A percentile compares a stretch with the other conserved stretches of the same genome.
Conservation (phyloP, 1,140 invertebrate species). For the Odontomachus brunneus region DNA sequence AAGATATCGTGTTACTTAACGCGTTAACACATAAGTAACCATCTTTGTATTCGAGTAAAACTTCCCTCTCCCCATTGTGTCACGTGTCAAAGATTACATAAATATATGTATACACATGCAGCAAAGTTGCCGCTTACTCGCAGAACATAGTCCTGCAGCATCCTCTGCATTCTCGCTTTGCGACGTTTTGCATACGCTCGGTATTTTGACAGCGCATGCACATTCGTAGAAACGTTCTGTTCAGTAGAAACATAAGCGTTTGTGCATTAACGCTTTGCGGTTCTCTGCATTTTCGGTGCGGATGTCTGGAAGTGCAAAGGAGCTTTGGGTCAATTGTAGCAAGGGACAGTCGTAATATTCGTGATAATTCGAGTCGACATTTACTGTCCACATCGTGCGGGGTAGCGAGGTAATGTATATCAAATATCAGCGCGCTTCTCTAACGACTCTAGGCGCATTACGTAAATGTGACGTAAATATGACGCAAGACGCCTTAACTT, state of each 20-base stretch:
- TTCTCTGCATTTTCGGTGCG: constrained; percentile 34
- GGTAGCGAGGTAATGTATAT: background rate
- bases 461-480: background rate
- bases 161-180: constrained; percentile 39
- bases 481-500: background rate
- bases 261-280: constrained; percentile 55
- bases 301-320: constrained; percentile 22
- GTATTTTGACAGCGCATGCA: constrained; percentile 52
- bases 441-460: background rate
- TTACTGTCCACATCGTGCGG: background rate
- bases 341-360: constrained; percentile 52
- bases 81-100: constrained; percentile 32
- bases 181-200: constrained; percentile 40
- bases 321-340: constrained; percentile 51
- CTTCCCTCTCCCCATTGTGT: background rate
- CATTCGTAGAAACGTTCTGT: constrained; percentile 2
- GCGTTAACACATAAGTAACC: background rate
- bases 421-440: too few relatives aligned
- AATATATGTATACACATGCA: too few relatives aligned
- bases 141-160: background rate
- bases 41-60: too few relatives aligned
- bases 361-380: constrained; percentile 12
- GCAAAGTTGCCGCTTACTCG: background rate
- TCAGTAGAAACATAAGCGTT: constrained; percentile 45
- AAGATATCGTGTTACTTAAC: background rate